Conservation (phyloP, 2,888 invertebrate genomes). For the Caenorhabditis sp. region DNA sequence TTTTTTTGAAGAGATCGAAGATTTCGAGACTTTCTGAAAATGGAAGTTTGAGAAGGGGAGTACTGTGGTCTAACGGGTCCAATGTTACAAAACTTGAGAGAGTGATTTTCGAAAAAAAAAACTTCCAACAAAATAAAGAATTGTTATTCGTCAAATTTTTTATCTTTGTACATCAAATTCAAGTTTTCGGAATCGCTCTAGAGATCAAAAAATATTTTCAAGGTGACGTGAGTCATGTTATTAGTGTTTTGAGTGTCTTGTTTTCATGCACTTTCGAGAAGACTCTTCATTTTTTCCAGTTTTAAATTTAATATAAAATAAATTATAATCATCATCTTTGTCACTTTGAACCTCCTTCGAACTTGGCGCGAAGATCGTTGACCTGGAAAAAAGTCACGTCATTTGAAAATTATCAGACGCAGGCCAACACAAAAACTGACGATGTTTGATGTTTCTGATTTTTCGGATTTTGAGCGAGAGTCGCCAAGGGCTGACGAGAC, state of each 20-base stretch:
- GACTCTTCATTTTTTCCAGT: background rate
- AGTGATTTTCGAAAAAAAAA: no score
- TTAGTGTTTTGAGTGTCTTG: background rate
- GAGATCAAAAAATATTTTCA: background rate
- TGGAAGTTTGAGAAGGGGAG: no score
- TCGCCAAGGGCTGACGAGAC: background rate
- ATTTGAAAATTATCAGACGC: background rate
- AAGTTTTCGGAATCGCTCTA: no score
- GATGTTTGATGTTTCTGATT: background rate
- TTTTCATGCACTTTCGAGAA: background rate
- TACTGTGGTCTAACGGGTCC: no score
- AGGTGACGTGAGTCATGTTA: background rate
- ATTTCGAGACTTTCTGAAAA: no score
- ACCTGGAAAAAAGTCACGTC: conserved; percentile 24
- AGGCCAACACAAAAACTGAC: background rate
- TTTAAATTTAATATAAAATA: background rate
- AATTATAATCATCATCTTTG: background rate
- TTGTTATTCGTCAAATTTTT: no score
- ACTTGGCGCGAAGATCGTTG: conserved; percentile 31
- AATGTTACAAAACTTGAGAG: no score
- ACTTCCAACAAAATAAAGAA: no score
- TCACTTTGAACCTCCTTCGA: conserved; percentile 9
- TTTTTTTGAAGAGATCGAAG: no score
- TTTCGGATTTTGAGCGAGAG: background rate
- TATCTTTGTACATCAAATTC: no score